Evolutionary conservation across 2,888 invertebrate genomes (phyloP), one percentile per base, ranked within the genome.

Genomic region (Tyria jacobaeae): DNA sequence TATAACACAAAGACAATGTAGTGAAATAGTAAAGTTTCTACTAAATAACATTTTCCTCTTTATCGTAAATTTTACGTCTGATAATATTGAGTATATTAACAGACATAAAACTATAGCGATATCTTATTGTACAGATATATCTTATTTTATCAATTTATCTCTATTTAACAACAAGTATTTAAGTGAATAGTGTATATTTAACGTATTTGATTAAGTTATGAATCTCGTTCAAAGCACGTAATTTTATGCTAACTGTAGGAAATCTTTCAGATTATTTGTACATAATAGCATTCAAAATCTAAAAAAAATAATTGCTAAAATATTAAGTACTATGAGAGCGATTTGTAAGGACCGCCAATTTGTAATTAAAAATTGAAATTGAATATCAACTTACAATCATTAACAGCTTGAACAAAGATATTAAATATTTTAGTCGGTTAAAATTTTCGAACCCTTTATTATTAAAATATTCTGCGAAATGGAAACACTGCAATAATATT

Each of bases 11-110:
- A 76, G 64, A 76, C 62, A 64, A 57, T 52, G 53, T 68, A 75
- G 73, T 74, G 68, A 70, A 70, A 70, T 75, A 70, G 59, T 62
- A 75, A 73, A 65, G 64, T 51, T 21, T 34, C 21, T 51, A 44
- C 10, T 35, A 44, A 49, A 35, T 56, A 44, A 15, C 10, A 24
- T 24, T 48, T 44, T 56, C 14, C 24, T 53, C 24, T 15, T 35
- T 31, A 6, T n/a, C 39, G 17, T 31, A 9, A 31, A 41, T 44
- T 4, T 25, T 51, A 34, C 35, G 21, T 21, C 34, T 14, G 17
- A 7, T 35, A 51, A 21, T 24, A 3, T 34, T 9, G n/a, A n/a
- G n/a, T n/a, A n/a, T n/a, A n/a, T n/a, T n/a, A n/a, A n/a, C n/a
- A n/a, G n/a, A n/a, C n/a, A 1, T 44, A 44, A 21, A 31, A 7